Base-by-base conservation (phyloP, 2,888 invertebrate genomes). In the Tetranychus truncatus region DNA sequence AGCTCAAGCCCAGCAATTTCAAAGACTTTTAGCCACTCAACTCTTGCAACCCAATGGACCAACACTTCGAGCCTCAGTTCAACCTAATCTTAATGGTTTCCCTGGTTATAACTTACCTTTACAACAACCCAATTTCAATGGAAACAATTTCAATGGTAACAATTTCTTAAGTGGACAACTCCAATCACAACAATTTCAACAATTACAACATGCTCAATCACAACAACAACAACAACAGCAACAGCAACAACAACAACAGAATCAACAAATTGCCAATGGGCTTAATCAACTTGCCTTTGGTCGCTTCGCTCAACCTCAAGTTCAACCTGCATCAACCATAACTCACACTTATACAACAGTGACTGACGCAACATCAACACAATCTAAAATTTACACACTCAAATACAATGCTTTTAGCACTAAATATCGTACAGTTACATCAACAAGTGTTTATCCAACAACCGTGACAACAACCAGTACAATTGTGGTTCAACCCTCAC, bases 341-440 rank as follows among this genome's bases (percentile, higher is more conserved):
- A 71, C 76, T 18, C 74, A 73, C 15, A 76, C 76, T 8, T 46
- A 72, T 34, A 78, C 79, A 18, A 80, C 80, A 11, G 75, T 79
- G 0, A 80, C 79, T 0, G 76, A 77, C 6, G 77, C 76, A 2
- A 80, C 79, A 9, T 78, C 77, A 34, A 77, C 77, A n/a, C 77
- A 78, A 21, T 78, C 79, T 8, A 77, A 78, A 71, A 76, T 79
- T 11, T 80, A 79, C 66, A 79, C 80, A 7, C 76, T 80, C 20
- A 78, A 78, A 1, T 79, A 80, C 75, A 80, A 80, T 74, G 80
- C 79, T 8, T 76, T 80, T 34, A 79, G 78, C 55, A 80, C 80
- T 1, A 77, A 78, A 67, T 79, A 78, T 67, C 73, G 80, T 46
- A 80, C 80, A n/a, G 78, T 80, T n/a, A 80, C 80, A 18, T 77